A percentile compares a stretch with the other conserved stretches of the same genome.
phyloP scores from a whole-genome alignment of 2,113 vertebrate genomes.

The Epinephelus lanceolatus region DNA sequence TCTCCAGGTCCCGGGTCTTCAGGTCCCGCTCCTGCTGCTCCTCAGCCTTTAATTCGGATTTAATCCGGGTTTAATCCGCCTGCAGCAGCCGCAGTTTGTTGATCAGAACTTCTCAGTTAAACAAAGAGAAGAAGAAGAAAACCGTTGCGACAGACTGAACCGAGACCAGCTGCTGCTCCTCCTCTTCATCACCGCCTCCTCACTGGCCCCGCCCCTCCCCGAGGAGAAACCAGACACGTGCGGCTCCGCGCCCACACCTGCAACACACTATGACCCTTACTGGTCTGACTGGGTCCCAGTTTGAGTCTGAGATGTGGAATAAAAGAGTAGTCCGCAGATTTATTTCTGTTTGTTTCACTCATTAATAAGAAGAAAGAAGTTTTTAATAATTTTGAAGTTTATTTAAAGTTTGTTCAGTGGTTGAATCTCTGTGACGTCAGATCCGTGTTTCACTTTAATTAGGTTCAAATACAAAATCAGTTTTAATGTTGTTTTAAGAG shows the following conservation, averaged over 20 bases:
- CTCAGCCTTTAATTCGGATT: background rate
- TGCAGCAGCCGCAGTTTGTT: background rate
- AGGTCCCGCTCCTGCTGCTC: background rate
- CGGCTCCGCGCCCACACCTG: constrained; percentile 37
- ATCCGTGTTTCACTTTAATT: no score
- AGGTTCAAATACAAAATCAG: no score
- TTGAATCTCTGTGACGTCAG: no score
- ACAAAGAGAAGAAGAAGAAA: constrained; percentile 70
- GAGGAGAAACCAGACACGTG: constrained; percentile 65
- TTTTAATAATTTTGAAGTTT: no score
- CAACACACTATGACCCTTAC: background rate
- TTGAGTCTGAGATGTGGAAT: no score
- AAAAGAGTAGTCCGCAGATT: no score
- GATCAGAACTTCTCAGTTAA: constrained; percentile 56
- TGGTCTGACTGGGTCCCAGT: no score
- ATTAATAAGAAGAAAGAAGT: no score
- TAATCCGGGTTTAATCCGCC: background rate
- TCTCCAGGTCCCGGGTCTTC: background rate
- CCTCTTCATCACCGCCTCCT: constrained; percentile 66
- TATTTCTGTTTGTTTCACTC: no score
- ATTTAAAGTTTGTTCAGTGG: no score
- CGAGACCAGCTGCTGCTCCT: constrained; percentile 68
- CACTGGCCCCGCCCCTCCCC: constrained; percentile 62
- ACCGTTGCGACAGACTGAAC: constrained; percentile 71
- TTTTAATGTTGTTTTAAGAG: no score